These are phyloP conservation scores for Macrophya alboannulata DNA, from an alignment of 2,888 invertebrate species.

Conservation along the genomic window DNA sequence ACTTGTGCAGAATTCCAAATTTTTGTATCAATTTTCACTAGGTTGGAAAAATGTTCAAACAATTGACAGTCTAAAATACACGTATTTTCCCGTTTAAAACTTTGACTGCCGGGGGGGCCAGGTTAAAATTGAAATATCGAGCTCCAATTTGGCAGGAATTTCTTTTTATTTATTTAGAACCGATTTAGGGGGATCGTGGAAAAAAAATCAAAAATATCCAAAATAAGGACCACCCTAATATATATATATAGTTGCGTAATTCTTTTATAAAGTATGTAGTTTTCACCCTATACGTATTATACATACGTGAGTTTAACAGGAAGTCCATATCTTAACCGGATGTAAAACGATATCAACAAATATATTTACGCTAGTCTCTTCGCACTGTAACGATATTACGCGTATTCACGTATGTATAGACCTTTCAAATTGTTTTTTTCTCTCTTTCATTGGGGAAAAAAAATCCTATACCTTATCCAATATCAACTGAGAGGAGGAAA, in stretches of 20 bases:
- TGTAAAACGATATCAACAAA: constrained; percentile 8
- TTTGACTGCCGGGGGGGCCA: no score
- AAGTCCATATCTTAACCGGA: constrained; percentile 45
- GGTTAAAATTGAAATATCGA: no score
- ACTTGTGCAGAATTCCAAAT: no score
- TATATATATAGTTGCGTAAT: constrained; percentile 8
- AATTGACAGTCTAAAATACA: no score
- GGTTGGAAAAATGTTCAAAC: no score
- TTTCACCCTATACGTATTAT: neutral
- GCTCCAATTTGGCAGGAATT: no score
- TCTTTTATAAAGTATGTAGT: constrained; percentile 1
- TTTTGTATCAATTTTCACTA: no score
- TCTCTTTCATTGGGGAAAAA: neutral
- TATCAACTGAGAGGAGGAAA: neutral
- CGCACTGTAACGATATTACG: neutral
- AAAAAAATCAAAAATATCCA: no score
- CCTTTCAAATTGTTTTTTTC: neutral
- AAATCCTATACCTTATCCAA: neutral
- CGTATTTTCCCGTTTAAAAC: no score
- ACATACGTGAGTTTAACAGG: neutral
- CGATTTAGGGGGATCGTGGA: no score
- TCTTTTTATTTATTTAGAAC: no score
- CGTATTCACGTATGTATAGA: neutral
- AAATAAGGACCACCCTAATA: no score
- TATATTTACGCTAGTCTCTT: neutral